Conservation (phyloP, 2,113 vertebrate species). For the Ictidomys tridecemlineatus region DNA sequence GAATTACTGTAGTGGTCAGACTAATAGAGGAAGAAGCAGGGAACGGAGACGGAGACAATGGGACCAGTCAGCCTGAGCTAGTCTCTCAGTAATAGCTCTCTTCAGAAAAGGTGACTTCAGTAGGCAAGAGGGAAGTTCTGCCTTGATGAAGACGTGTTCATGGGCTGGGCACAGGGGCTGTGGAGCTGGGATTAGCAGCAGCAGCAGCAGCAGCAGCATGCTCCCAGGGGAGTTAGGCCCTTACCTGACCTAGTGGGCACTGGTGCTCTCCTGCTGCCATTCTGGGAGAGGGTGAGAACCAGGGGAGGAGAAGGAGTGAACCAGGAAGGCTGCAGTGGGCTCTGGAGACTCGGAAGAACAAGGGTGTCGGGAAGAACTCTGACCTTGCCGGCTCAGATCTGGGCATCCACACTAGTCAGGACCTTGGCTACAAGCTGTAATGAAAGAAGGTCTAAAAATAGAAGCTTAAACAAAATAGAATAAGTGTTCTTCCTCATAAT, state of each 20-base stretch:
- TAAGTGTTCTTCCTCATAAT: not conserved
- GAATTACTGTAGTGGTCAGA: not conserved
- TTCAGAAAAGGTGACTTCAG: not conserved
- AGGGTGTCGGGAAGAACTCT: not conserved
- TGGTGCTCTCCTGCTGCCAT: not conserved
- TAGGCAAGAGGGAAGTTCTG: not conserved
- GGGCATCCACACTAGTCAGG: not conserved
- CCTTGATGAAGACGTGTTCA: not conserved
- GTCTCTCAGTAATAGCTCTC: not conserved
- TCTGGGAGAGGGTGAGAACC: not conserved
- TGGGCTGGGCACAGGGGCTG: not conserved
- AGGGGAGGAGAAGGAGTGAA: not conserved
- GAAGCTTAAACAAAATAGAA: not conserved
- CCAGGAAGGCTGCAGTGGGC: not conserved
- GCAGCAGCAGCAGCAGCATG: not conserved
- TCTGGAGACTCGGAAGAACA: not conserved
- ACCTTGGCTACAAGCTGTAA: not conserved
- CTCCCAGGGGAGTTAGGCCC: not conserved
- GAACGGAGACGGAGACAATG: not conserved
- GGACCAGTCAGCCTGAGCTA: not conserved
- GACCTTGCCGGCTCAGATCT: not conserved
- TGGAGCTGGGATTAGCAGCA: not conserved
- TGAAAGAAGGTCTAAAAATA: not conserved
- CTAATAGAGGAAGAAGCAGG: not conserved
- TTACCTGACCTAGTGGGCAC: not conserved